These are phyloP conservation scores for Lucilia sericata DNA, from an alignment of 1,140 invertebrate genomes.

Conservation along the genomic window DNA sequence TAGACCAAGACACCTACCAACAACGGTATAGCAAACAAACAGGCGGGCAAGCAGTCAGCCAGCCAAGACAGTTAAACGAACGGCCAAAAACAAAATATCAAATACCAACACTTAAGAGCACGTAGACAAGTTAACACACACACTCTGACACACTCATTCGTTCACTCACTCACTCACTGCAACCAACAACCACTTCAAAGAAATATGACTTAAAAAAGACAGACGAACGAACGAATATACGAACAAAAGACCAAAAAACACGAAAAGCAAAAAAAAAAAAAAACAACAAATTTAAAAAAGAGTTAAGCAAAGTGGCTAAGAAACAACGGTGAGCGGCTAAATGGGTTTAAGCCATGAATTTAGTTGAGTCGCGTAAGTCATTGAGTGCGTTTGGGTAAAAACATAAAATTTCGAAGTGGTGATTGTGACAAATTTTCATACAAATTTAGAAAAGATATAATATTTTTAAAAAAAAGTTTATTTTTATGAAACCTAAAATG, in stretches of 20 bases:
- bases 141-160: background rate
- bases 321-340: constrained; percentile 34
- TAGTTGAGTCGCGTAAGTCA: constrained; percentile 42
- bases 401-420: background rate
- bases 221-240: background rate
- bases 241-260: background rate
- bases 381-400: constrained; percentile 21
- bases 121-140: background rate
- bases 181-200: background rate
- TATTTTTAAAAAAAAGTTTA: background rate
- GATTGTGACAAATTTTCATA: background rate
- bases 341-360: constrained; percentile 17
- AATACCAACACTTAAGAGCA: constrained; percentile 14
- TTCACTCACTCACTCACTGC: background rate
- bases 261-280: too few relatives aligned
- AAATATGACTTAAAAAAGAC: background rate
- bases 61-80: constrained; percentile 23
- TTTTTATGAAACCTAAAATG: background rate
- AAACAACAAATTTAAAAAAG: background rate
- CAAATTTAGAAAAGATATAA: too few relatives aligned
- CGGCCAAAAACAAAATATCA: background rate
- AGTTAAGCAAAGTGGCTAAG: constrained; percentile 30
- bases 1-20: constrained; percentile 23
- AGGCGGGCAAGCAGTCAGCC: background rate
- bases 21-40: constrained; percentile 23